A percentile compares a stretch with the other conserved stretches of the same genome.
Conservation (phyloP, 1,140 invertebrate species). For the Danaus plexippus region DNA sequence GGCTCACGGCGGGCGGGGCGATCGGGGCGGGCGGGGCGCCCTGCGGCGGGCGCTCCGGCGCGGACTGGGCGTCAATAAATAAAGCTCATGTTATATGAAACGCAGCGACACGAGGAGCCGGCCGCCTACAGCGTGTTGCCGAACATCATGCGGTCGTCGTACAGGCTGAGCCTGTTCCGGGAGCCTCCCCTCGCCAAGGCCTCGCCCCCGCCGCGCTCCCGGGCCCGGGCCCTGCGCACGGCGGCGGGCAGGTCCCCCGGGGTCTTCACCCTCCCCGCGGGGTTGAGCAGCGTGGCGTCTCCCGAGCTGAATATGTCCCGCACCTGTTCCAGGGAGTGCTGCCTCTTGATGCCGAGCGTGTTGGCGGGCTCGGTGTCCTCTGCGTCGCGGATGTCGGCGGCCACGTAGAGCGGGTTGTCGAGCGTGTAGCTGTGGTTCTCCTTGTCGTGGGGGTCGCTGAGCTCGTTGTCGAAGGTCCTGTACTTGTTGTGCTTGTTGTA, state of each 20-base stretch:
- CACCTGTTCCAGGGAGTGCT: conserved; percentile 79
- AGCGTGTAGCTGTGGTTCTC: conserved; percentile 59
- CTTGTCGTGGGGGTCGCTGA: conserved; percentile 60
- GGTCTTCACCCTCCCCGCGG: conserved; percentile 83
- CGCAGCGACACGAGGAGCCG: conserved; percentile 12
- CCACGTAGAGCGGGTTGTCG: conserved; percentile 61
- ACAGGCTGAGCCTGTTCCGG: conserved; percentile 81
- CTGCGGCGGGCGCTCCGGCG: too few species aligned
- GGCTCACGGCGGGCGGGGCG: conserved; percentile 13
- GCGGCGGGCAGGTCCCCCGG: conserved; percentile 85
- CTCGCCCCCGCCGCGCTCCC: conserved; percentile 56
- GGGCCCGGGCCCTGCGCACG: conserved; percentile 73
- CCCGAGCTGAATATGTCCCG: conserved; percentile 77
- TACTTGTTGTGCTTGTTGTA: conserved; percentile 61
- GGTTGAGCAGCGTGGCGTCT: conserved; percentile 78
- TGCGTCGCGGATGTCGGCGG: conserved; percentile 54
- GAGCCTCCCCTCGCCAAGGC: conserved; percentile 14
- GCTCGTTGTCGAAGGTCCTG: conserved; percentile 58
- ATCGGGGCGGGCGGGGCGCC: conserved; percentile 24
- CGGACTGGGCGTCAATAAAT: too few species aligned
- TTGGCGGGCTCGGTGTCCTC: conserved; percentile 35
- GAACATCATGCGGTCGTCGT: conserved; percentile 90
- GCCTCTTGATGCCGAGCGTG: conserved; percentile 48
- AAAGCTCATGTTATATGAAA: background rate
- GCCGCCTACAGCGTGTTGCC: conserved; percentile 46